These are phyloP conservation scores for Dascyllus trimaculatus DNA, from an alignment of 2,113 vertebrate species.

Conservation along the genomic window DNA sequence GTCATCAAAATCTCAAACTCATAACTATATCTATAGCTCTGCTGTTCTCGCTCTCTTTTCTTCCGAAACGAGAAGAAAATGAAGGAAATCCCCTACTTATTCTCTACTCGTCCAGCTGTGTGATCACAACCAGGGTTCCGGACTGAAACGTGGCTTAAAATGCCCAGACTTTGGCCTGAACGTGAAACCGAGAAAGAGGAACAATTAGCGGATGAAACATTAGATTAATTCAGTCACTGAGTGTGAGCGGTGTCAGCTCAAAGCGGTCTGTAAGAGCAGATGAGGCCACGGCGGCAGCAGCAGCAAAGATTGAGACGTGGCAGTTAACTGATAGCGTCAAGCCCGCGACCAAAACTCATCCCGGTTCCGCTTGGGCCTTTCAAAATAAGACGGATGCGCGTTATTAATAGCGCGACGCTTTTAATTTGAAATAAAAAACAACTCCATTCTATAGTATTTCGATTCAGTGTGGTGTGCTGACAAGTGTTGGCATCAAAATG, in stretches of 20 bases:
- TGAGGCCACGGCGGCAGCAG: conserved; percentile 15
- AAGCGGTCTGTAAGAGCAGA: not conserved
- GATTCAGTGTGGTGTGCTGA: not conserved
- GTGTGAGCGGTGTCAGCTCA: not conserved
- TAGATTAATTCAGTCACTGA: not conserved
- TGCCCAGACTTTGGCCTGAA: not conserved
- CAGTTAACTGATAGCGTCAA: conserved; percentile 65
- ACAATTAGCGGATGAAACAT: not conserved
- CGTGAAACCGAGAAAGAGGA: not conserved
- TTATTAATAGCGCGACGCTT: not conserved
- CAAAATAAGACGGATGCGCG: conserved; percentile 51
- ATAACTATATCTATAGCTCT: not conserved
- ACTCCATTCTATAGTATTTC: not conserved
- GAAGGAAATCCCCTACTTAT: conserved; percentile 62
- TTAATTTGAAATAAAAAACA: conserved; percentile 57
- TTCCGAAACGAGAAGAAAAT: conserved; percentile 29
- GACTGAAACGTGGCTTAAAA: conserved; percentile 50
- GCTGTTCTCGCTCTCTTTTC: not conserved
- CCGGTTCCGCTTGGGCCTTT: not conserved
- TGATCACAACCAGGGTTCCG: conserved; percentile 42
- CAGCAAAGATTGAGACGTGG: conserved; percentile 82
- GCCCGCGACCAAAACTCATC: rapidly evolving
- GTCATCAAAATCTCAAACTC: conserved; percentile 26
- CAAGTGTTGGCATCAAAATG: conserved; percentile 35
- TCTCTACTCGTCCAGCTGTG: conserved; percentile 50